Base-by-base conservation (phyloP, 2,797 vertebrate species). In the Cheirogaleus major region DNA sequence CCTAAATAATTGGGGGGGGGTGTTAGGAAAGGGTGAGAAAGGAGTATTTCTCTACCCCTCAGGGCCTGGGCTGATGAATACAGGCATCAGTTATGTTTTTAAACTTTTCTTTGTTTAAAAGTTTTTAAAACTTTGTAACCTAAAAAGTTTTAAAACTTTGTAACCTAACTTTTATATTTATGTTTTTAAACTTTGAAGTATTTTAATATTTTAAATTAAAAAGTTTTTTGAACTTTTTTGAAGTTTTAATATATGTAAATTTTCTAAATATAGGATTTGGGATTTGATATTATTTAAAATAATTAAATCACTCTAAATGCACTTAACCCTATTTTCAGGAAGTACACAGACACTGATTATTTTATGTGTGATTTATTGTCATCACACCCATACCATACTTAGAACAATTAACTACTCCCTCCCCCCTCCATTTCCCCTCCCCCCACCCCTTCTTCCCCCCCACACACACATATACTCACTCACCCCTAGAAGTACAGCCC, bases 241-340 rank as follows among this genome's bases (percentile, higher is more conserved):
- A 69, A 50, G 12, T 69, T 61, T 43, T 50, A 12, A 75, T 75
- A 12, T 78, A 65, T 83, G 82, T 88, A 65, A 48, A 63, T 45
- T 79, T 96, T 95, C 11, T 67, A 52, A 69, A 75, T 90, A 83
- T 48, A 30, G 15, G 32, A 95, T 43, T 92, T 88, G 43, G 85
- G 63, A 41, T 45, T 61, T 61, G 88, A 52, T 80, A 86, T 70
- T 72, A 93, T 43, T 88, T 43, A 87, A 90, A 93, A 50, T 94
- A 76, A 94, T 93, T 88, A 90, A 89, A n/a, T 95, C 32, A 84
- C 12, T 90, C 38, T 67, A 91, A 95, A 63, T 87, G 23, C 8
- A 89, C 45, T 93, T 94, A 92, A 70, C 59, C n/a, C 20, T 96
- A 2, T 75, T 94, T 86, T 94, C 45, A 92, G 57, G 17, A 93